Percentiles rank a stretch among this genome's conserved stretches.
Evolutionary conservation across 2,888 invertebrate genomes (phyloP).

Genomic region (Parnassius apollo): DNA sequence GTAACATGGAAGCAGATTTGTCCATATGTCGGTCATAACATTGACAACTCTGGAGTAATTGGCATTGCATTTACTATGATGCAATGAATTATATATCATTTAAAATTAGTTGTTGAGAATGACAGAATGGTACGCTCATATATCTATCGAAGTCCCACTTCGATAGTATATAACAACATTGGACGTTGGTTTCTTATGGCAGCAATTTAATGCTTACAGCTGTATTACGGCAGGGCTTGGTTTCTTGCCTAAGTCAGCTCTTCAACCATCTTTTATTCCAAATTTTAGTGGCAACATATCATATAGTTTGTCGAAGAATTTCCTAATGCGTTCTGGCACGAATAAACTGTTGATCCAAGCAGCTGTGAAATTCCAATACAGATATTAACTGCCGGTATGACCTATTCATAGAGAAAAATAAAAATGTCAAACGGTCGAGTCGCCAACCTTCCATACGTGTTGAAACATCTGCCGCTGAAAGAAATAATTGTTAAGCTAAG

Average conservation of each 20-base stretch:
- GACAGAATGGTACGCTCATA: no score
- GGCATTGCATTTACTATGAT: neutral
- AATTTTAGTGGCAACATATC: no score
- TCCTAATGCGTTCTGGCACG: neutral
- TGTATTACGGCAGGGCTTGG: no score
- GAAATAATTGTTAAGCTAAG: slow-evolving; percentile 54
- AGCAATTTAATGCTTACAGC: no score
- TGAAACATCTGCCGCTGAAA: slow-evolving; percentile 64
- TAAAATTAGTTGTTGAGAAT: no score
- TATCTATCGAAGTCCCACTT: no score
- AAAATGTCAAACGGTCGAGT: slow-evolving; percentile 48
- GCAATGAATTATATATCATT: no score
- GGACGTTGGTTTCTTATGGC: no score
- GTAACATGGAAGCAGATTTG: slow-evolving; percentile 7
- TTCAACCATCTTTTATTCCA: no score
- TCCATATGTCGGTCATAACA: neutral
- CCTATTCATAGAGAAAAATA: slow-evolving; percentile 39
- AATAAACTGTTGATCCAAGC: slow-evolving; percentile 1
- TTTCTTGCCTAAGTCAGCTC: no score
- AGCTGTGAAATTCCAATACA: slow-evolving; percentile 17
- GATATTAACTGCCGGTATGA: slow-evolving; percentile 18
- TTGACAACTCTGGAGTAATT: neutral
- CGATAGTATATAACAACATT: no score
- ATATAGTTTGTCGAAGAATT: neutral
- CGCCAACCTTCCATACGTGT: slow-evolving; percentile 39